Evolutionary conservation across 2,113 vertebrate species (phyloP), one percentile per base, ranked within the genome.

Genomic region (Eupsittula cactorum): DNA sequence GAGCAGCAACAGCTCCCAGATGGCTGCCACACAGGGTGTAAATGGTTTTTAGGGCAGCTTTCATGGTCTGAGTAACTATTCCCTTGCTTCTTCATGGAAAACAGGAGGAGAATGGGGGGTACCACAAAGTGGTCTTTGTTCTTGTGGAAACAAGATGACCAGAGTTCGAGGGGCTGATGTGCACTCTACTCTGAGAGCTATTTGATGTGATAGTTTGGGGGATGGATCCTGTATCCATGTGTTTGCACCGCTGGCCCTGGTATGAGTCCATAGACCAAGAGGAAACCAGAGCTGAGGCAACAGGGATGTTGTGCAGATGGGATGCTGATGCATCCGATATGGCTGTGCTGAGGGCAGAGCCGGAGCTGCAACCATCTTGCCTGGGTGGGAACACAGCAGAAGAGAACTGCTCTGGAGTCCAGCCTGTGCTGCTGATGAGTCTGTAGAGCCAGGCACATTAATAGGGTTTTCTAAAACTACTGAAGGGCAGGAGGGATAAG

Each of bases 381-480:
- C 67, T 63, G 76, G 44, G 50, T 63, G 64, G 41, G 77, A 83
- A 3, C 18, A 10, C 12, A 71, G 41, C 55, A 65, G 55, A 41
- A 16, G n/a, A 50, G 42, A 60, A 2, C 39, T 62, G 73, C 67
- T 80, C n/a, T 16, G 3, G 78, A 87, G 74, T 42, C 82, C 91
- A 90, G 16, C 87, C 78, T 84, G 55, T 71, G 75, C 86, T 84
- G 9, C 65, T 0, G 2, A 46, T 41, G 87, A 33, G 70, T 77
- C 91, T 17, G 8, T 39, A 65, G 64, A 86, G 77, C 44, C 75
- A 53, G 67, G 59, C 70, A 70, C 77, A 7, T 77, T 68, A 82
- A 81, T 85, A 93, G 63, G 73, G n/a, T 94, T 93, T 82, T 41
- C 76, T 42, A 76, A 86, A 88, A 86, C 90, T 76, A 73, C 78